Evolutionary conservation across 2,113 vertebrate species (phyloP), one percentile per base, ranked within the genome.

Genomic region (Pseudonaja textilis): DNA sequence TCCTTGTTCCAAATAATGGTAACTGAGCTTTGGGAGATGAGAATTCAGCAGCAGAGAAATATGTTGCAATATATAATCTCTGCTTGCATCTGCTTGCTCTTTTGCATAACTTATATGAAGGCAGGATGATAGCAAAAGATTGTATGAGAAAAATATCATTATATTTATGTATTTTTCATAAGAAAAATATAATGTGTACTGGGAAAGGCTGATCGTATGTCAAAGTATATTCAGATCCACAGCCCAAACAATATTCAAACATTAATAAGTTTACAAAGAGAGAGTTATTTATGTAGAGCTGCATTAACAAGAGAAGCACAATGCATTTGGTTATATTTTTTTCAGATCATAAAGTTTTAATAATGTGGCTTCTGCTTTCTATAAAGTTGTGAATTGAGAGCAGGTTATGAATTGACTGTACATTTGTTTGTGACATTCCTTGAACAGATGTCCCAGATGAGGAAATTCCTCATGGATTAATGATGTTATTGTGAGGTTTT

Each of bases 311-410:
- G 59, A 87, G 34, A 56, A 89, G 61, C 23, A 92, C 34, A 89
- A 81, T 52, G 87, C 54, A 55, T 89, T 74, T 55, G 14, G 86
- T 25, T 92, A 54, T 47, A 87, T 87, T 87, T 59, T 50, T 39
- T 39, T 34, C 81, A 91, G 74, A 86, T 56, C 54, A 57, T 85
- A 91, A 56, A 86, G 74, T 91, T 91, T 91, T 91, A 55, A 91
- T 91, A 87, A 91, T 91, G 39, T 42, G 11, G 20, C 69, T 91
- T 85, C 90, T 91, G 90, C 90, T 91, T 91, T 91, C 55, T 91
- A 91, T 91, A 91, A 91, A 85, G 90, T 42, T 39, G 12, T 45
- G 42, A 91, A 86, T 87, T 45, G 57, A 61, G 16, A 20, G 2
- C 57, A 59, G 39, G 56, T 47, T 91, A 34, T 91, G 23, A 91